Base-by-base conservation (phyloP, 1,140 invertebrate species). In the Neocloeon triangulifer region DNA sequence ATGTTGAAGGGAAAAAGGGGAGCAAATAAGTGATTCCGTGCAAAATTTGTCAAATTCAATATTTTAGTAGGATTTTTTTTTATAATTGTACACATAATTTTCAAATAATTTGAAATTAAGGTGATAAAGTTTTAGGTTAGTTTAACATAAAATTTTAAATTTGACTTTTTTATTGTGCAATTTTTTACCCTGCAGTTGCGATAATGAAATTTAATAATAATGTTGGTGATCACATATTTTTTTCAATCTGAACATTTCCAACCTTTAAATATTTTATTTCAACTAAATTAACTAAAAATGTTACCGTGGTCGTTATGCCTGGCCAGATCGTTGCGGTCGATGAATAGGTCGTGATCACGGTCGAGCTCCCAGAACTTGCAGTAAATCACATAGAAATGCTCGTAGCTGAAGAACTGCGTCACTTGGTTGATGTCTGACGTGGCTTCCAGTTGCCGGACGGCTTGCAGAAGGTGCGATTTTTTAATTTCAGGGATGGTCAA, bases 341-440 rank as follows among this genome's bases (percentile, higher is more conserved):
- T 96, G 43, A 82, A 82, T 22, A 98, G 60, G 62, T 98, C 92
- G 52, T 98, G 92, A 61, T 98, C 94, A 38, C 84, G 71, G 55
- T 99, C 95, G 39, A 99, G 56, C 56, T 98, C 94, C 94, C 95
- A 99, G 56, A 99, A 99, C 58, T 97, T 98, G 60, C 95, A 99
- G 52, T 99, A 99, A 48, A 98, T 97, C 15, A 99, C 95, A 59
- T 99, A 99, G 56, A 99, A 99, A 59, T 99, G 94, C 55, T 98
- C 92, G 53, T 98, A 98, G 48, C 88, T 95, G 58, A 98, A 98
- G 53, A 80, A 97, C 42, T 92, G 85, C 37, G 86, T 95, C 26
- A 97, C 78, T 43, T 80, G 76, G 59, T 97, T 97, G 42, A 98
- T 97, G 46, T 97, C 92, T 43, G 92, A 84, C 49, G 94, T 86